Conservation (phyloP, 1,140 invertebrate species). For the Lordiphosa collinella region DNA sequence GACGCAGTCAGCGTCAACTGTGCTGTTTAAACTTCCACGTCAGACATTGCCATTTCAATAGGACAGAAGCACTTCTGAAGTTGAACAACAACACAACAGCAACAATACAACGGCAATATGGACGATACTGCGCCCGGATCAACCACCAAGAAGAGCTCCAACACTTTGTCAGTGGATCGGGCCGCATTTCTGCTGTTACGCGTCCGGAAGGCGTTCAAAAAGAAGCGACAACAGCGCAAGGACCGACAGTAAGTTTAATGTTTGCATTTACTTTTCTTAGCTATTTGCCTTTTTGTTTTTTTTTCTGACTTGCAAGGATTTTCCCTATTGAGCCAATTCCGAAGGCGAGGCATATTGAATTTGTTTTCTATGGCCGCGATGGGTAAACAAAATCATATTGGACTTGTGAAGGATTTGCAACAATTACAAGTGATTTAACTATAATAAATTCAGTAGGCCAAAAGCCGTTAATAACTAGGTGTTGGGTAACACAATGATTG, state of each 20-base stretch:
- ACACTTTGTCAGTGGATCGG: conserved; percentile 88
- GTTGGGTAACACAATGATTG: conserved; percentile 1
- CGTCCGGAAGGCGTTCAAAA: conserved; percentile 93
- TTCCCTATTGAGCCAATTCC: conserved; percentile 10
- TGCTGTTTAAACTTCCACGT: conserved; percentile 11
- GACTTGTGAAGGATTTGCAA: conserved; percentile 11
- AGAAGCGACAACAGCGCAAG: conserved; percentile 91
- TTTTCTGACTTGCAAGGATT: conserved; percentile 26
- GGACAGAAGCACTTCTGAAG: conserved; percentile 10
- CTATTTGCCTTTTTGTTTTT: not conserved
- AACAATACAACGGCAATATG: conserved; percentile 40
- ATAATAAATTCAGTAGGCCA: conserved; percentile 4
- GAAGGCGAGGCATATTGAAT: conserved; percentile 11
- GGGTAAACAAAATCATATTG: conserved; percentile 36
- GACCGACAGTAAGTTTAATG: conserved; percentile 86
- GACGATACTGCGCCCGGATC: conserved; percentile 52
- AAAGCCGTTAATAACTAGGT: not conserved
- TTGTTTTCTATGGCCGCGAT: not conserved
- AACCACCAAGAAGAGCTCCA: conserved; percentile 55
- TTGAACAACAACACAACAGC: conserved; percentile 11
- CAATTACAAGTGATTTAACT: conserved; percentile 37
- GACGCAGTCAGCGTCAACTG: conserved; percentile 24
- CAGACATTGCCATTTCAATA: conserved; percentile 41
- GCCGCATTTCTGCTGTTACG: conserved; percentile 92
- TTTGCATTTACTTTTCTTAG: conserved; percentile 37